Conservation (phyloP, 2,888 invertebrate genomes). For the Nyleta sp. region DNA sequence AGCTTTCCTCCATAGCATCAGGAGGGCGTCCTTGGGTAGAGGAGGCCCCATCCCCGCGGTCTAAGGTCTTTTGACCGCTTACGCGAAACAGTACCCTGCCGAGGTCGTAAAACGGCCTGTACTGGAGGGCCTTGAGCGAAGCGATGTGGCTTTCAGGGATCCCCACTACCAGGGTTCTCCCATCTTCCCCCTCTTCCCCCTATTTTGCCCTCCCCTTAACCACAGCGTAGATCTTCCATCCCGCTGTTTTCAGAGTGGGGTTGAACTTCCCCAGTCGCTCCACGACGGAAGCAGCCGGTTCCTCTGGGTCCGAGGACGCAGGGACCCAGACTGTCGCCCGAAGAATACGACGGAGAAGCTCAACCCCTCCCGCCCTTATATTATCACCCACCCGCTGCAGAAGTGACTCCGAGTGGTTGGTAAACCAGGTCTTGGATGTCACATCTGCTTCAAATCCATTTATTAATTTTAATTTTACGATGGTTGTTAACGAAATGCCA, state of each 20-base stretch:
- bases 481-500: too few species aligned
- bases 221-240: background rate
- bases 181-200: background rate
- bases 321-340: background rate
- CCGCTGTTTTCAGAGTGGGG: conserved; percentile 1
- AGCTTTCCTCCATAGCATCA: too few species aligned
- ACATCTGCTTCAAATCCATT: too few species aligned
- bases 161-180: conserved; percentile 1
- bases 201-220: background rate
- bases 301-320: background rate
- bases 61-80: too few species aligned
- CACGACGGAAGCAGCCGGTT: background rate
- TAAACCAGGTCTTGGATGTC: too few species aligned
- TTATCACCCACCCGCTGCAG: too few species aligned
- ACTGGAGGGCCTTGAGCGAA: background rate
- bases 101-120: background rate
- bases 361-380: background rate
- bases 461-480: too few species aligned
- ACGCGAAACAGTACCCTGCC: background rate
- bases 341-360: background rate
- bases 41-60: too few species aligned
- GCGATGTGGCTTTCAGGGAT: background rate
- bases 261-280: background rate
- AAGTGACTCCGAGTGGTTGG: too few species aligned
- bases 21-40: too few species aligned